A percentile compares a stretch with the other conserved stretches of the same genome.
Evolutionary conservation across 2,888 invertebrate genomes (phyloP).

Genomic region (Onchidella celtica): DNA sequence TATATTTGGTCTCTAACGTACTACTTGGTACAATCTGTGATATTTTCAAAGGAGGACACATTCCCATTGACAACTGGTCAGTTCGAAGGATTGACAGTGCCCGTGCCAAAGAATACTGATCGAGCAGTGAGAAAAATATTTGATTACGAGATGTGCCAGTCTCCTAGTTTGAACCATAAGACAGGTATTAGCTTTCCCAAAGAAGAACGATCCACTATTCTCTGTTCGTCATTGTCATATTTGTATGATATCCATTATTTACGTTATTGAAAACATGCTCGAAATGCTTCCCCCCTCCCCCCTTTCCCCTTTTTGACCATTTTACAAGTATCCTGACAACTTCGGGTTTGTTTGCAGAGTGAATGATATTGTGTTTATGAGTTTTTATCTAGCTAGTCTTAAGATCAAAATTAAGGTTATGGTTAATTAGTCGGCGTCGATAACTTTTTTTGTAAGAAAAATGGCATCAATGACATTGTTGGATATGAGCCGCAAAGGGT

Average conservation of each 20-base stretch:
- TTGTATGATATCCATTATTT: slow-evolving; percentile 26
- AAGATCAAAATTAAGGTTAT: too few relatives aligned
- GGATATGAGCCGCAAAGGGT: too few relatives aligned
- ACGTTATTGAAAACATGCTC: too few relatives aligned
- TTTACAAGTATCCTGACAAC: too few relatives aligned
- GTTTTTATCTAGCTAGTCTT: too few relatives aligned
- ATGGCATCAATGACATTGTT: too few relatives aligned
- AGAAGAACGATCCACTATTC: not conserved
- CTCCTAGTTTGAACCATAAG: not conserved
- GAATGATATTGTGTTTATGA: too few relatives aligned
- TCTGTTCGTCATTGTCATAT: slow-evolving; percentile 11
- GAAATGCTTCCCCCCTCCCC: too few relatives aligned
- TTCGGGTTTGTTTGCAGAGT: too few relatives aligned
- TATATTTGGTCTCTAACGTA: slow-evolving; percentile 29
- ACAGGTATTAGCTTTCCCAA: not conserved
- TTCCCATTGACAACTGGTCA: slow-evolving; percentile 6
- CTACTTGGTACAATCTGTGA: not conserved
- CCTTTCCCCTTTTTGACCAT: too few relatives aligned
- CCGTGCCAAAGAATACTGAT: slow-evolving; percentile 10
- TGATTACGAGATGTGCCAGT: slow-evolving; percentile 20
- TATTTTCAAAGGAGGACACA: not conserved
- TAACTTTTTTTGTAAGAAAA: too few relatives aligned
- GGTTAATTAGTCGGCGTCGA: too few relatives aligned
- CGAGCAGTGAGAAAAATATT: not conserved
- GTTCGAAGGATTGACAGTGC: slow-evolving; percentile 31